These are phyloP conservation scores for Caenorhabditis angaria DNA, from an alignment of 2,888 invertebrate genomes.

Conservation along the genomic window DNA sequence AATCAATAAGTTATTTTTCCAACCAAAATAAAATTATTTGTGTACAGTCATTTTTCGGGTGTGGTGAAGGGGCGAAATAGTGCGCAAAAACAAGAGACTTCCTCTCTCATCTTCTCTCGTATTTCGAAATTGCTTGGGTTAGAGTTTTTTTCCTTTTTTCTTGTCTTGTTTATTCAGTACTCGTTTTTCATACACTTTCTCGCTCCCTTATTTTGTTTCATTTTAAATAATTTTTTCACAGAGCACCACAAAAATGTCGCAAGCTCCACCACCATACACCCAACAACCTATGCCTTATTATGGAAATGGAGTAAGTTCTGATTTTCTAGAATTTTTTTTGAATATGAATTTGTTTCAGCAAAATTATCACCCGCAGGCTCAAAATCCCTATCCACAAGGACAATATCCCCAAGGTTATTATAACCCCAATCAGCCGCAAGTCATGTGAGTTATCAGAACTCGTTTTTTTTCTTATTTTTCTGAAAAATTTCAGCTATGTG, in stretches of 20 bases:
- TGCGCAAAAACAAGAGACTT: not conserved
- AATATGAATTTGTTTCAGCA: not conserved
- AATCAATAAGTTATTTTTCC: no score
- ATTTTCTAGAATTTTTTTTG: not conserved
- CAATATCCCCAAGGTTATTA: constrained; percentile 61
- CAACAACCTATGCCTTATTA: constrained; percentile 39
- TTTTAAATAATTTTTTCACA: not conserved
- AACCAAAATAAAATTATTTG: not conserved
- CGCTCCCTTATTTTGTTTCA: not conserved
- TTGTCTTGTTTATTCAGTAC: constrained; percentile 6
- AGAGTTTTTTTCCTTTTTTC: no score
- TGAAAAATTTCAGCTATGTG: constrained; percentile 48
- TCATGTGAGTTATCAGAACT: constrained; percentile 54
- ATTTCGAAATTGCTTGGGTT: not conserved
- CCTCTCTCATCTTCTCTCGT: not conserved
- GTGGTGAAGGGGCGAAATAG: not conserved
- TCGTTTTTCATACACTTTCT: not conserved
- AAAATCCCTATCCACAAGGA: constrained; percentile 54
- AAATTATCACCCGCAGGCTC: constrained; percentile 38
- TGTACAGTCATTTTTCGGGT: constrained; percentile 1
- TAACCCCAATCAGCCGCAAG: constrained; percentile 63
- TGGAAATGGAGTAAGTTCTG: constrained; percentile 30
- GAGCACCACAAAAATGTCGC: constrained; percentile 16
- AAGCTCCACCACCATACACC: constrained; percentile 43
- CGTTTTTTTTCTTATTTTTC: not conserved